These are phyloP conservation scores for Siderastrea siderea DNA, from an alignment of 92 coral and sea anemone genomes.

Conservation along the genomic window DNA sequence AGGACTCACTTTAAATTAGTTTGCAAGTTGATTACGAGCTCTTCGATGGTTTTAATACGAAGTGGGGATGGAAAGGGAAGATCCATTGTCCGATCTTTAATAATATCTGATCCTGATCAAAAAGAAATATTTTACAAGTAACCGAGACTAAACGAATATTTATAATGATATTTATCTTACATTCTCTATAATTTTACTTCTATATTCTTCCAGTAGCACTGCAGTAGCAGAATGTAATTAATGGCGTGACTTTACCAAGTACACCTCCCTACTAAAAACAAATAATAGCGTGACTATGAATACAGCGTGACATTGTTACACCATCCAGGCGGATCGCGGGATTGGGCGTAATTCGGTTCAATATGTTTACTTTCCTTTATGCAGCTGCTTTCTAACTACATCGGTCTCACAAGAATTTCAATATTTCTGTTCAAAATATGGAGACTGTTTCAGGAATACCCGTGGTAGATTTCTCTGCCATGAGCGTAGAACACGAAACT, in stretches of 20 bases:
- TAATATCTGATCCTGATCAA: no score
- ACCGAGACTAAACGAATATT: no score
- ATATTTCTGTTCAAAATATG: background rate
- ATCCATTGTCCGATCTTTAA: no score
- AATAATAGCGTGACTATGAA: conserved; percentile 14
- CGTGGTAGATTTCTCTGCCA: conserved; percentile 78
- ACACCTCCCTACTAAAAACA: background rate
- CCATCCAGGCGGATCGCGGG: background rate
- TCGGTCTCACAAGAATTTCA: background rate
- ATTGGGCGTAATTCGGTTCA: background rate
- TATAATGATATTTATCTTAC: no score
- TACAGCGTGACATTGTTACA: background rate
- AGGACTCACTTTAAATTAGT: no score
- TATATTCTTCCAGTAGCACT: no score
- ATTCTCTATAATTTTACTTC: no score
- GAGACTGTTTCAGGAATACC: conserved; percentile 78
- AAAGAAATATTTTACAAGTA: no score
- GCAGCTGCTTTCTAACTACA: background rate
- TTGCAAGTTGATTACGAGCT: no score
- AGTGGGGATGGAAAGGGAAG: background rate
- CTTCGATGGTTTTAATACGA: background rate
- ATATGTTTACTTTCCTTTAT: background rate
- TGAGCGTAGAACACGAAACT: conserved; percentile 55
- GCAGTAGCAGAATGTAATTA: no score
- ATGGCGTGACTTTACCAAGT: conserved; percentile 7